Evolutionary conservation across 2,888 invertebrate species (phyloP).

Genomic region (Chymomyza procnemis): DNA sequence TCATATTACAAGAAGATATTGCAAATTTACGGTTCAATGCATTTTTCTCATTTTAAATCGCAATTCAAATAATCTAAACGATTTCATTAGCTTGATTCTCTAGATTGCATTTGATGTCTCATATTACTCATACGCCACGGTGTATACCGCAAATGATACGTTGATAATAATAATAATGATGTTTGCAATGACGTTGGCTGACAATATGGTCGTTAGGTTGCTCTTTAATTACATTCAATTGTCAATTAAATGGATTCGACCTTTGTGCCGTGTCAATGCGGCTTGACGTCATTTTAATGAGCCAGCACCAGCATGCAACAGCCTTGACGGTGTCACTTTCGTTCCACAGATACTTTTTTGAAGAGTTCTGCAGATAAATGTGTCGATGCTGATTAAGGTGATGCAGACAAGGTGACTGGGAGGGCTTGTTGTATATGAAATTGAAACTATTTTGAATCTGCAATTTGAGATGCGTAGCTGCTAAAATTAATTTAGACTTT

Average conservation of each 20-base stretch:
- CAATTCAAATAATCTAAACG: neutral
- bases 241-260: conserved; percentile 54
- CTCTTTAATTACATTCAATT: conserved; percentile 56
- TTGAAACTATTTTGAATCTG: neutral
- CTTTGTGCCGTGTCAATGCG: conserved; percentile 16
- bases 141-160: neutral
- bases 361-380: neutral
- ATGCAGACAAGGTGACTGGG: neutral
- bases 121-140: neutral
- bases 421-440: neutral
- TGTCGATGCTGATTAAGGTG: neutral
- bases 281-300: neutral
- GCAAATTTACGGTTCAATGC: conserved; percentile 34
- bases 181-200: neutral
- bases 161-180: too few relatives aligned
- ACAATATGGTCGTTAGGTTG: neutral
- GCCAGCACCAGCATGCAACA: neutral
- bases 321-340: neutral
- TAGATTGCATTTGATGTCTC: neutral
- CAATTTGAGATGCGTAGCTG: neutral
- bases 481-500: neutral
- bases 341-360: neutral
- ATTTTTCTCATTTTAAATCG: conserved; percentile 15
- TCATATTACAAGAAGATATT: conserved; percentile 1
- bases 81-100: neutral